Percentiles rank a stretch among this genome's conserved stretches.
Evolutionary conservation across 2,113 vertebrate genomes (phyloP).

Genomic region (Anarhynchus alexandrinus): DNA sequence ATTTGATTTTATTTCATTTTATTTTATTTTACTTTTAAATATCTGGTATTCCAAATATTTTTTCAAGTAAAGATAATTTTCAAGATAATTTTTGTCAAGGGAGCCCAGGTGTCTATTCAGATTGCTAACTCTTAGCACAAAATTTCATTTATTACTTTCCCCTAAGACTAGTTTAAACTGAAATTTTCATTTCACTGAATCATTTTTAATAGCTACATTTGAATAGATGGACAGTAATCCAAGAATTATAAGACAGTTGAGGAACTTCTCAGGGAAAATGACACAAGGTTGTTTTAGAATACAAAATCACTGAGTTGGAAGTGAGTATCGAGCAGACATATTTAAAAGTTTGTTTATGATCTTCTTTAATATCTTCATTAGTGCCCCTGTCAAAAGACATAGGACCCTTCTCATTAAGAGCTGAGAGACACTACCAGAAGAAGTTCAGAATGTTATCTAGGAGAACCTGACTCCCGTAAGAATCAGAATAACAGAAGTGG

Average conservation of each 20-base stretch:
- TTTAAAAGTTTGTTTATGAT: not conserved
- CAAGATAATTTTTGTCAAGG: not conserved
- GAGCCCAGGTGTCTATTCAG: fast-evolving
- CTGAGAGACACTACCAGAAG: not conserved
- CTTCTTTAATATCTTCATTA: not conserved
- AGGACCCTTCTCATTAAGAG: not conserved
- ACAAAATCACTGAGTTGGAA: not conserved
- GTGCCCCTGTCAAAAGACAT: not conserved
- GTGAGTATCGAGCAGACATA: not conserved
- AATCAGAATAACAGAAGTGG: not conserved
- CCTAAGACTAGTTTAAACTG: not conserved
- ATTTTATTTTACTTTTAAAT: not conserved
- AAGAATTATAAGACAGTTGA: not conserved
- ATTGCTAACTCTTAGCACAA: not conserved
- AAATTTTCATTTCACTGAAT: not conserved
- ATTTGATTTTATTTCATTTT: not conserved
- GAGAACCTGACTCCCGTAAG: not conserved
- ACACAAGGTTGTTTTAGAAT: not conserved
- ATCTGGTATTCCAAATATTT: not conserved
- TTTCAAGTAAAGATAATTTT: not conserved
- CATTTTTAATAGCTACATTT: not conserved
- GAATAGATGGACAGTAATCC: not conserved
- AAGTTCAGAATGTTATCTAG: not conserved
- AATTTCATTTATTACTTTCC: not conserved
- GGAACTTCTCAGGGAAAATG: not conserved